A percentile compares a stretch with the other conserved stretches of the same genome.
phyloP scores from a whole-genome alignment of 2,113 vertebrate genomes.

The Prunella himalayana region DNA sequence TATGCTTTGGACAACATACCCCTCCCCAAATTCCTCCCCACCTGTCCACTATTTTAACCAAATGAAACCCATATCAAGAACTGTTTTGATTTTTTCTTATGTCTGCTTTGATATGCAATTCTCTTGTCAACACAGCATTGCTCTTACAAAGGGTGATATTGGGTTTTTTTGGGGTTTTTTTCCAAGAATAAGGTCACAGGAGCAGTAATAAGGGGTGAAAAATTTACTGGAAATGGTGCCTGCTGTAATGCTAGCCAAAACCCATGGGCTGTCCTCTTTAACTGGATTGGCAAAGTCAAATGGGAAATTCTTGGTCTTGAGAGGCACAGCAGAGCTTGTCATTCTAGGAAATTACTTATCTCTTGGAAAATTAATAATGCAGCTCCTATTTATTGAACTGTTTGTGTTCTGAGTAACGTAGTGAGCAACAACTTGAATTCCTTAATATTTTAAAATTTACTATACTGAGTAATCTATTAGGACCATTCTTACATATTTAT shows the following conservation, averaged over 20 bases:
- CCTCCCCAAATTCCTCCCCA: neutral
- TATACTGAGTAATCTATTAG: neutral
- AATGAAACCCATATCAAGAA: constrained; percentile 22
- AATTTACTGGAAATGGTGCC: neutral
- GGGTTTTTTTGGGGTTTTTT: neutral
- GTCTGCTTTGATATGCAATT: neutral
- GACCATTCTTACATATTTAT: neutral
- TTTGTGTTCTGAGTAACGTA: neutral
- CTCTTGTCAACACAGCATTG: constrained; percentile 24
- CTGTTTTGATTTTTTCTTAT: neutral
- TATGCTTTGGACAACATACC: constrained; percentile 43
- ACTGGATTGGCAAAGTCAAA: neutral
- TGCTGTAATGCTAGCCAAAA: neutral
- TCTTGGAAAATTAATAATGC: constrained; percentile 31
- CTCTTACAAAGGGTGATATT: constrained; percentile 1
- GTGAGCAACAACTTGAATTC: neutral
- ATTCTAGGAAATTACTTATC: neutral
- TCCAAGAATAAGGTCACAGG: neutral
- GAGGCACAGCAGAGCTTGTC: neutral
- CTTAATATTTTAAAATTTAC: neutral
- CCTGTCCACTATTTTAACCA: constrained; percentile 10
- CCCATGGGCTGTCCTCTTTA: neutral
- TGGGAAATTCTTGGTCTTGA: neutral
- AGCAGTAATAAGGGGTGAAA: neutral
- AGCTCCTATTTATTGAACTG: neutral